Evolutionary conservation across 1,140 invertebrate species (phyloP).

Genomic region (Brachionus sp.): DNA sequence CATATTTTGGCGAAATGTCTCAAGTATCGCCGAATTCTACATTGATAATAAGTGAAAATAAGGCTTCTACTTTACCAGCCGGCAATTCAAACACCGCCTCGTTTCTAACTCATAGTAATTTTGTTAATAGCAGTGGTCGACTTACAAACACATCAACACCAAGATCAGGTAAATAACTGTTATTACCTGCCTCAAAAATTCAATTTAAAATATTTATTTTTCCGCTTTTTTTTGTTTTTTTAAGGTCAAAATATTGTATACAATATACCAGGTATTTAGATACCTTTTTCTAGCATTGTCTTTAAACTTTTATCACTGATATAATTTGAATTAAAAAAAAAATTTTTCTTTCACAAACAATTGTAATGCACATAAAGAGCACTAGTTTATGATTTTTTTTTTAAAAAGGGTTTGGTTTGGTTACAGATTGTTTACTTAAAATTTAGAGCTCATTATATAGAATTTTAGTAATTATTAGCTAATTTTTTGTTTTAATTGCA

Average conservation of each 20-base stretch:
- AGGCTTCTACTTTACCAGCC: conserved; percentile 24
- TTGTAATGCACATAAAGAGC: too few relatives aligned
- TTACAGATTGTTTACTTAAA: not conserved
- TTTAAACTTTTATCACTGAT: not conserved
- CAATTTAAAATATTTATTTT: not conserved
- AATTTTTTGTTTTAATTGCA: too few relatives aligned
- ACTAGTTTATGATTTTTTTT: not conserved
- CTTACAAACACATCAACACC: conserved; percentile 11
- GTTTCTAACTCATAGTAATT: not conserved
- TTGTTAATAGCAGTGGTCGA: conserved; percentile 6
- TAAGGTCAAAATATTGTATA: conserved; percentile 37
- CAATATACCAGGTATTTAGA: conserved; percentile 31
- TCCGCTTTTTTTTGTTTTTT: not conserved
- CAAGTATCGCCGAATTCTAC: conserved; percentile 7
- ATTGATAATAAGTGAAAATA: not conserved
- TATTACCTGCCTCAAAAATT: not conserved
- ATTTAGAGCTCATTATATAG: not conserved
- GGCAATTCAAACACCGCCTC: not conserved
- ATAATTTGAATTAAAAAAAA: not conserved
- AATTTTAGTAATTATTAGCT: not conserved
- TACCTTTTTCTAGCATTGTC: not conserved
- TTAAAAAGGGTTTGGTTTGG: not conserved
- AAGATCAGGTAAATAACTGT: conserved; percentile 26
- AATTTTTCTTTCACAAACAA: not conserved
- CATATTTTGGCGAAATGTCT: not conserved